Base-by-base conservation (phyloP, 2,113 vertebrate species). In the Urocitellus parryii region DNA sequence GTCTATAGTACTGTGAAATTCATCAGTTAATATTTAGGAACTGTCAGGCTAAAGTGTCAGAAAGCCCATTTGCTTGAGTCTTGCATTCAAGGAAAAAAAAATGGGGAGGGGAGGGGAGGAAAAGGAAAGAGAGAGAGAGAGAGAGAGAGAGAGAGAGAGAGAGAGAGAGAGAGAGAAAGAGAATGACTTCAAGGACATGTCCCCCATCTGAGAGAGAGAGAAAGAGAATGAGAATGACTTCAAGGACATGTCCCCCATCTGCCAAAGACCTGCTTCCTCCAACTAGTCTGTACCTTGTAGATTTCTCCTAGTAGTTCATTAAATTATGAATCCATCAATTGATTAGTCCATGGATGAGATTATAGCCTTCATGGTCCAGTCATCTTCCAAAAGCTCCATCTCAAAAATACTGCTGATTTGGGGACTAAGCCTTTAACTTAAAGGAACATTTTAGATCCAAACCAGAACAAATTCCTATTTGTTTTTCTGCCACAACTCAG, bases 51-150 rank as follows among this genome's bases (percentile, higher is more conserved):
- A 65, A 88, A n/a, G 5, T 56, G 32, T 72, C 65, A 61, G 87
- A 93, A 84, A 88, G 72, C 7, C 76, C 90, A 76, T 68, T 24
- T 88, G 63, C 34, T 95, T 90, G 48, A 20, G 45, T 79, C n/a
- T 91, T 91, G 45, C 45, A 45, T 45, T 45, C 45, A 45, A 45
- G 45, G 45, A 45, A 45, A 45, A 45, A 42, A 45, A 45, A 45
- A 9, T 45, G 45, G 45, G 45, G 45, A 45, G 45, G 42, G 42
- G 42, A 45, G 42, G 45, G 45, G 45, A 9, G 45, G 45, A 5
- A 45, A 45, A 45, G 45, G 45, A 45, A 45, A 45, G 8, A 45
- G 45, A 45, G 45, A 45, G 45, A 9, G 45, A 45, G 45, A 45
- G 5, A 45, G 42, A 45, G 6, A 45, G 6, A 45, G 6, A 45